These are phyloP conservation scores for Ceuthmochares aereus DNA, from an alignment of 2,113 vertebrate species.

Conservation along the genomic window DNA sequence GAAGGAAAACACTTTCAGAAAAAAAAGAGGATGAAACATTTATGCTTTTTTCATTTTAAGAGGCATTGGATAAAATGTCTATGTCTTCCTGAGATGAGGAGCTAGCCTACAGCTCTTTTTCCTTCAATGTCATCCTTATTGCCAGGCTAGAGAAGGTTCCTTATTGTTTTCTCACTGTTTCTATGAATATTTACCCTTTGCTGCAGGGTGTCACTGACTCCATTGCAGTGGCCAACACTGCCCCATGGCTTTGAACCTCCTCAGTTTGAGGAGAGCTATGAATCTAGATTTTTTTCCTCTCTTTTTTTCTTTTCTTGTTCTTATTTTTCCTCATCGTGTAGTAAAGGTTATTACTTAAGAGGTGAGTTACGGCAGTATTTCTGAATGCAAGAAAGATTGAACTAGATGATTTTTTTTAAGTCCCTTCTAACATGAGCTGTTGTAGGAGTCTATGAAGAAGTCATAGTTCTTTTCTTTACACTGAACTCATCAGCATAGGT, in stretches of 20 bases:
- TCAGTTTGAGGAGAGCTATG: neutral
- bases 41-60: neutral
- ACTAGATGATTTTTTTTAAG: neutral
- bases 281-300: neutral
- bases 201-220: neutral
- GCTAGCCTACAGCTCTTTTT: neutral
- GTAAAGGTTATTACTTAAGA: neutral
- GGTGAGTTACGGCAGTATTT: neutral
- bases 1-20: constrained; percentile 28
- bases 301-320: neutral
- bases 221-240: neutral
- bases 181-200: neutral
- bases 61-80: neutral
- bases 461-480: neutral
- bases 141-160: neutral
- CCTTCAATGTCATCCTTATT: neutral
- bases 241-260: neutral
- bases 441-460: neutral
- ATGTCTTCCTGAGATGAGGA: neutral
- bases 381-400: neutral
- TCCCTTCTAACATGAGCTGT: neutral
- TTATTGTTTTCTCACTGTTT: neutral
- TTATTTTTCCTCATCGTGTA: too few relatives aligned
- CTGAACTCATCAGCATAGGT: neutral
- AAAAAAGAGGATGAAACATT: neutral